phyloP scores from a whole-genome alignment of 1,140 invertebrate genomes.

The Apis laboriosa region DNA sequence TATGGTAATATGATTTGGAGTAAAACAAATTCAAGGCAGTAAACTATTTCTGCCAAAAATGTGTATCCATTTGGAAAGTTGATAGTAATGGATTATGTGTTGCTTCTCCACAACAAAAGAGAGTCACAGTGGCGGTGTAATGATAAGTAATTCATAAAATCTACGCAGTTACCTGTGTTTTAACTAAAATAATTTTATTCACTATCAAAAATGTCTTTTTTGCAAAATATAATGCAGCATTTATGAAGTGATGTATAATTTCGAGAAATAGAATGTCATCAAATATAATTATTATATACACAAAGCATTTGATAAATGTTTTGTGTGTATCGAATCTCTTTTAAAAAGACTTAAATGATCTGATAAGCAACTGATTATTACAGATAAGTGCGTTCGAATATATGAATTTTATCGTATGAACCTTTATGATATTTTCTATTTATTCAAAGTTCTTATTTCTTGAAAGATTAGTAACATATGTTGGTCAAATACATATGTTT shows the following conservation, averaged over 20 bases:
- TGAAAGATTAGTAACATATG: background rate
- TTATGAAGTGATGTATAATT: slow-evolving; percentile 19
- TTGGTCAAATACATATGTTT: slow-evolving; percentile 23
- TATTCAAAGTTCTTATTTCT: slow-evolving; percentile 17
- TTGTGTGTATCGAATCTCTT: background rate
- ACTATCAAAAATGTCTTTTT: slow-evolving; percentile 21
- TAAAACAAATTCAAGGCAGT: slow-evolving; percentile 6
- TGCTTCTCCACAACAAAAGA: background rate
- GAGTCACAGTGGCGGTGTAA: background rate
- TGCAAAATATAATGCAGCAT: slow-evolving; percentile 31
- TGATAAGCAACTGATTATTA: slow-evolving; percentile 29
- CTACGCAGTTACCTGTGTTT: slow-evolving; percentile 52
- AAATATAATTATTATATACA: background rate
- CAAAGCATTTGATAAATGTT: slow-evolving; percentile 27
- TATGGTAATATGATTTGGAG: slow-evolving; percentile 5
- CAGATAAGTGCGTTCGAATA: slow-evolving; percentile 30
- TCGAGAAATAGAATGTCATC: background rate
- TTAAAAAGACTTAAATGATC: slow-evolving; percentile 2
- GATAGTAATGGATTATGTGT: background rate
- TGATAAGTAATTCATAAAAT: slow-evolving; percentile 21
- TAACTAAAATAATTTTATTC: slow-evolving; percentile 43
- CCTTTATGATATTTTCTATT: slow-evolving; percentile 42
- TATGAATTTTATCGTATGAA: slow-evolving; percentile 30
- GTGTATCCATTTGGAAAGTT: slow-evolving; percentile 4
- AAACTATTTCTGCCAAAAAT: slow-evolving; percentile 10